phyloP scores from a whole-genome alignment of 2,113 vertebrate genomes.

The Muntiacus muntjak region DNA sequence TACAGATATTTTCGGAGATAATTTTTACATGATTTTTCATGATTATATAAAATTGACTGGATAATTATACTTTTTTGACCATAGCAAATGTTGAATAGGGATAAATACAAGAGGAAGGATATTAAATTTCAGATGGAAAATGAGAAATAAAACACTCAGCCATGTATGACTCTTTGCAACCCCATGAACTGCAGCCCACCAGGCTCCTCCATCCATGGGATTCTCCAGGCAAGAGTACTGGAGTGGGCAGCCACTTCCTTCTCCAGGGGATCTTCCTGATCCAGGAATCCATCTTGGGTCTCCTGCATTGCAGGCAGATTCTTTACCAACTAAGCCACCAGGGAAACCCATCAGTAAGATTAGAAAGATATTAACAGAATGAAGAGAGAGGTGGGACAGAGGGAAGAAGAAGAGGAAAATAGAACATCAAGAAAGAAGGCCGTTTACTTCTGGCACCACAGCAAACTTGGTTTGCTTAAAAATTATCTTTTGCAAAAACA shows the following conservation, averaged over 20 bases:
- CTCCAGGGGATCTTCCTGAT: neutral
- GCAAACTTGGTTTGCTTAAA: neutral
- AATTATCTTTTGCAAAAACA: neutral
- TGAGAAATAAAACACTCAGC: neutral
- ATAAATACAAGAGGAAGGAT: neutral
- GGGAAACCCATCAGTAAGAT: neutral
- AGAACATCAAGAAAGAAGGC: neutral
- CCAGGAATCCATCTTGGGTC: neutral
- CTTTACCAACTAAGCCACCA: neutral
- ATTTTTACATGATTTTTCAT: neutral
- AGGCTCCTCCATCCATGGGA: neutral
- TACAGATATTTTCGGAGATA: neutral
- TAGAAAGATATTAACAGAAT: neutral
- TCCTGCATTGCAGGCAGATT: neutral
- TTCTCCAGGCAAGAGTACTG: neutral
- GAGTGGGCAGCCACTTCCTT: neutral
- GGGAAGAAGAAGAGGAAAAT: neutral
- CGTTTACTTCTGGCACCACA: neutral
- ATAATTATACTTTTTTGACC: neutral
- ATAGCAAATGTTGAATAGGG: neutral
- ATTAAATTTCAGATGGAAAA: neutral
- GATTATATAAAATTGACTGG: neutral
- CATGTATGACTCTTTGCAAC: rapidly evolving
- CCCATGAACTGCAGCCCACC: neutral
- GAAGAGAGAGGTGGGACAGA: neutral